Evolutionary conservation across 2,888 invertebrate genomes (phyloP), one percentile per base, ranked within the genome.

Genomic region (Arrhopalites spinosus): DNA sequence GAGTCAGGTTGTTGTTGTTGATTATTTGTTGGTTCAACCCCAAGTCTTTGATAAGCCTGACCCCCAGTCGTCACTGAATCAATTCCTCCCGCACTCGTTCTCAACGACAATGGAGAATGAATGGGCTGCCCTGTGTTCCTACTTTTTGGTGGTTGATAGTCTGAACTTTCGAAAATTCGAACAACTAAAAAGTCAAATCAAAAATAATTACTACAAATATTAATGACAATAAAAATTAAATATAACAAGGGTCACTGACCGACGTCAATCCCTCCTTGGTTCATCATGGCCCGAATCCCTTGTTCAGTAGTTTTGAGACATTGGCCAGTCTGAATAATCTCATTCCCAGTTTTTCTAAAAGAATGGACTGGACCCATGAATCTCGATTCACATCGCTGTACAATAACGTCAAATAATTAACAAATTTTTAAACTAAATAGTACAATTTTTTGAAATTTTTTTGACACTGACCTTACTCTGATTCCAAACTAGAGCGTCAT

Each of bases 291-390:
- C 29, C 76, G 78, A 2, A 80, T 29, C 30, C 74, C 64, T 25
- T 69, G 56, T 30, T 78, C 78, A 17, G 74, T 47, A 20, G 78
- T 63, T 15, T 76, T 73, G 30, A 80, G 76, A 36, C 80, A 80
- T 45, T 79, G 53, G 30, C 79, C 80, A 13, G 73, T 68, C 7
- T 71, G 66, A 11, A 80, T 50, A 15, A 80, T 78, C 0, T 76
- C 74, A 15, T 76, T 74, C 0, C 78, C 76, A 0, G 61, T n/a
- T 29, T 71, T 73, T 1, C 79, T 25, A 53, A 50, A 69, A 15
- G 73, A 30, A 76, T 73, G 29, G 70, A 72, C 61, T 77, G 80
- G 23, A 75, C 74, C 27, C 30, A 59, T 8, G 77, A 78, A 45
- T 59, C 73, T 71, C 59, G 79, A 25, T 72, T 78, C 59, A 50